Percentiles rank a stretch among this genome's conserved stretches.
These are phyloP conservation scores for Neuroscelio doddi DNA, from an alignment of 2,888 invertebrate species.

Conservation along the genomic window DNA sequence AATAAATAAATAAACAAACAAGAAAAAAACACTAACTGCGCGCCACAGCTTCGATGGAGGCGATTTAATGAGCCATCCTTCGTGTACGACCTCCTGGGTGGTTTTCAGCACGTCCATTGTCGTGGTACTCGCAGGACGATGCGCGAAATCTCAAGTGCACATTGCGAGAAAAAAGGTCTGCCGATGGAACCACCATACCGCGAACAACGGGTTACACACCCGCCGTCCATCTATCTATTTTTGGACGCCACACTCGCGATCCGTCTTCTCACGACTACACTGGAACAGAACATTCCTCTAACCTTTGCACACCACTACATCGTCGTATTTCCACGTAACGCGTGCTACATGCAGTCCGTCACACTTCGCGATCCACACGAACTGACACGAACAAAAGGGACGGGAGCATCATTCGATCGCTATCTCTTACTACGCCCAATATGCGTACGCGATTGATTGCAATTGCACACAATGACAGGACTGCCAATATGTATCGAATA, in stretches of 20 bases:
- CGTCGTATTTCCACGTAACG: background rate
- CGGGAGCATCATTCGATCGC: background rate
- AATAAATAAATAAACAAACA: slow-evolving; percentile 3
- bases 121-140: slow-evolving; percentile 16
- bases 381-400: slow-evolving; percentile 2
- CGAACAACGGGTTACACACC: slow-evolving; percentile 41
- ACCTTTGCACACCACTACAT: background rate
- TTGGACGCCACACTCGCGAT: slow-evolving; percentile 10
- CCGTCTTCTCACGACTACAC: slow-evolving; percentile 24
- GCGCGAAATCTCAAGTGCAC: slow-evolving; percentile 34
- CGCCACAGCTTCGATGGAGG: slow-evolving; percentile 95
- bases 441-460: too few species aligned
- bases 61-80: slow-evolving; percentile 97
- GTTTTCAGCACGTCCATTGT: slow-evolving; percentile 70
- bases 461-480: too few species aligned
- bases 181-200: slow-evolving; percentile 45
- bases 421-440: background rate
- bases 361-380: background rate
- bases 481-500: too few species aligned
- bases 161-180: slow-evolving; percentile 33
- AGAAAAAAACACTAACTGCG: slow-evolving; percentile 82
- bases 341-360: too few species aligned
- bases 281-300: too few species aligned
- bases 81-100: slow-evolving; percentile 83
- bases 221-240: slow-evolving; percentile 34